phyloP scores from a whole-genome alignment of 2,888 invertebrate species.

The Pachydiplax longipennis region DNA sequence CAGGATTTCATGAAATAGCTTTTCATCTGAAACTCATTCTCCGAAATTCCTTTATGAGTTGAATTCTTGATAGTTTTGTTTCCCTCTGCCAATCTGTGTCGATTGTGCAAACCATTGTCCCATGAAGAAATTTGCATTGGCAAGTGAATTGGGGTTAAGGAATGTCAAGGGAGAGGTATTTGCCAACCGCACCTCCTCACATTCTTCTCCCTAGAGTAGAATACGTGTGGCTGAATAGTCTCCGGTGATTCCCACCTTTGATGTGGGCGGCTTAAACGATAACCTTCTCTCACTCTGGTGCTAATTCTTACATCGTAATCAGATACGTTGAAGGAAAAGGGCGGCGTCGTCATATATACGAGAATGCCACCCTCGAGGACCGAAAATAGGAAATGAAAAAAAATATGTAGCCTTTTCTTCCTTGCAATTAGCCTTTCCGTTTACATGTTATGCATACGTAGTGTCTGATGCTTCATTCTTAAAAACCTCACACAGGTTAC shows the following conservation, averaged over 20 bases:
- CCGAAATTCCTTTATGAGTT: background rate
- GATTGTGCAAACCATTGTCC: background rate
- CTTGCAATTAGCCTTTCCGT: background rate
- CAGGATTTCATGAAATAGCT: background rate
- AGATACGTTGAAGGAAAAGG: background rate
- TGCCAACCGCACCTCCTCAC: slow-evolving; percentile 6
- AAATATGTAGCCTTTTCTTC: background rate
- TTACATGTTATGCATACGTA: background rate
- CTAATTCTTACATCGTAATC: slow-evolving; percentile 14
- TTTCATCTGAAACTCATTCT: background rate
- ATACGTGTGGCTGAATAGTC: background rate
- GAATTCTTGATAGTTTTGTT: background rate
- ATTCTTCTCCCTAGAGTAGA: background rate
- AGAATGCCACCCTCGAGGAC: background rate
- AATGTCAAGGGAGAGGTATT: background rate
- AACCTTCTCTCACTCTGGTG: slow-evolving; percentile 2
- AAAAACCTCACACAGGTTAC: background rate
- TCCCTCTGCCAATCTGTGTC: background rate
- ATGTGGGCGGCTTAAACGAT: background rate
- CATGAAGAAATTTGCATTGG: background rate
- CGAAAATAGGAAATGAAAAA: background rate
- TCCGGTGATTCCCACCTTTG: slow-evolving; percentile 26
- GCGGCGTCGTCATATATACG: background rate
- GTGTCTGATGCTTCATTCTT: background rate
- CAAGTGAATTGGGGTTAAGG: background rate